Evolutionary conservation across 1,140 invertebrate genomes (phyloP), one percentile per base, ranked within the genome.

Genomic region (Scylla paramamosain): DNA sequence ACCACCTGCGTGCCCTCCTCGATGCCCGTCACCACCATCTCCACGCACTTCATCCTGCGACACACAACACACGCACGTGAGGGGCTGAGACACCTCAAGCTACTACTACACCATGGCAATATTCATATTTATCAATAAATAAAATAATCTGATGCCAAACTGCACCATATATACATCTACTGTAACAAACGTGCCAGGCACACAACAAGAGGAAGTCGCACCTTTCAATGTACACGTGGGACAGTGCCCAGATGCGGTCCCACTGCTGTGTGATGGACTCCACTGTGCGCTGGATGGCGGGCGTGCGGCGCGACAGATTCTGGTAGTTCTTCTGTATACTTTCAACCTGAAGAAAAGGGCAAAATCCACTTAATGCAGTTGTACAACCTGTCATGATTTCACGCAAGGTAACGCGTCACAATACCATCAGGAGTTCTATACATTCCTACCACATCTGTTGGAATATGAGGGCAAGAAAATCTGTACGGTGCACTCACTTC

Each of bases 1-100:
- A 99, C 98, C 29, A 98, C 98, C 96, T 98, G 98, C 59, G 98
- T 98, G 93, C 99, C 98, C 96, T 99, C 99, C 96, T 99, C 99
- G 93, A 99, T 97, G 29, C 98, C 98, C 93, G 98, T 98, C 29
- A 99, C 97, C 4, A 99, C 98, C 48, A 98, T 98, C 96, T 99
- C 99, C 0, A 99, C 98, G 96, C 98, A 98, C 97, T 99, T 99
- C 95, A 99, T 97, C 95, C 97, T 97, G 95, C 88, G 82, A 12
- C 7, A 48, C 7, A 48, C 20, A 95, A 96, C 92, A 32, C 28
- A 59, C 52, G 3, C 67, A 77, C 16, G n/a, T n/a, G 20, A n/a
- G 6, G n/a, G 67, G 25, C 67, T 2, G 25, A 20, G 67, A n/a
- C 52, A 59, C 52, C 52, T 20, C 10, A 59, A 12, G 10, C 52